Conservation (phyloP, 1,140 invertebrate species). For the Eufriesea mexicana region DNA sequence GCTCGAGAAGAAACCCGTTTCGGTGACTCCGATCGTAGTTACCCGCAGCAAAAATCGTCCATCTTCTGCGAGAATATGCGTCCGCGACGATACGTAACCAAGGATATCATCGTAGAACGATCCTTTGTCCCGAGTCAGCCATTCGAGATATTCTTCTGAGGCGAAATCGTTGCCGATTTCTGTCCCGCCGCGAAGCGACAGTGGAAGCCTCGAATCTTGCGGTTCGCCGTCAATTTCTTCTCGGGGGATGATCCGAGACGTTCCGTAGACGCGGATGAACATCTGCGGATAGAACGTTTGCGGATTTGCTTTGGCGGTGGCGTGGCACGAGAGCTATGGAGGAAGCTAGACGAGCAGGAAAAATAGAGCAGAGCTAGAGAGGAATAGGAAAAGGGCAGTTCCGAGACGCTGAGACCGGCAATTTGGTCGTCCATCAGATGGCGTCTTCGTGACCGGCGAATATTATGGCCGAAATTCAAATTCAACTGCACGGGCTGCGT, state of each 20-base stretch:
- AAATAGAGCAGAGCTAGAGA: slow-evolving; percentile 59
- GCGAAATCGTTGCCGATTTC: too few relatives aligned
- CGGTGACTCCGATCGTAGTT: too few relatives aligned
- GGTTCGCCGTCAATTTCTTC: not conserved
- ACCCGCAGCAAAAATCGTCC: too few relatives aligned
- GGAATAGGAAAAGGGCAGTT: slow-evolving; percentile 60
- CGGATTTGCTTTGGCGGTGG: slow-evolving; percentile 35
- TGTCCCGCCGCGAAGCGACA: too few relatives aligned
- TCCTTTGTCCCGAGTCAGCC: too few relatives aligned
- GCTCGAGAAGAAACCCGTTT: too few relatives aligned
- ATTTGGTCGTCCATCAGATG: slow-evolving; percentile 78
- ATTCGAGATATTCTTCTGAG: too few relatives aligned
- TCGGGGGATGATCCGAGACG: not conserved
- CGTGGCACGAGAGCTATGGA: slow-evolving; percentile 24
- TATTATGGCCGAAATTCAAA: slow-evolving; percentile 78
- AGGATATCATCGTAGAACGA: too few relatives aligned
- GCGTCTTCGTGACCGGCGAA: slow-evolving; percentile 77
- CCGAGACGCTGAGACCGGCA: slow-evolving; percentile 55
- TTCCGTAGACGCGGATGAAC: slow-evolving; percentile 22
- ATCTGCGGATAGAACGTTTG: slow-evolving; percentile 52
- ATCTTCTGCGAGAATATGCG: too few relatives aligned
- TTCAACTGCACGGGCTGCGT: slow-evolving; percentile 71
- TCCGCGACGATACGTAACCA: too few relatives aligned
- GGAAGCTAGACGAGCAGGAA: slow-evolving; percentile 47
- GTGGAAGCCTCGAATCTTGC: not conserved